Evolutionary conservation across 1,140 invertebrate species (phyloP), one percentile per base, ranked within the genome.

Genomic region (Drosophila repletoides): DNA sequence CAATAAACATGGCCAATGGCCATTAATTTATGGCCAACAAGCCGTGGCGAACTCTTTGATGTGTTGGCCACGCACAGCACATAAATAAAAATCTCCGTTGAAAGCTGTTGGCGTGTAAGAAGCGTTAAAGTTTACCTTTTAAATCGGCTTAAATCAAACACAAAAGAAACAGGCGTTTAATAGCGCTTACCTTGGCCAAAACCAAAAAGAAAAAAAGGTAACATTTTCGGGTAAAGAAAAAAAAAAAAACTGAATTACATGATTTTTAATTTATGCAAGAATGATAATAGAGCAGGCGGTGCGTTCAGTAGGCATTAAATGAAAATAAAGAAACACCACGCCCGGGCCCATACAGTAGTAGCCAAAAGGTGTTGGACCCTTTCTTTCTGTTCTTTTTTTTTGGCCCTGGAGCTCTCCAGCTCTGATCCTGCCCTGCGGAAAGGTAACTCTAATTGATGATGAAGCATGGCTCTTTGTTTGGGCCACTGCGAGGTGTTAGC

Each of bases 391-490:
- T 5, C 49, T 40, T 36, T 52, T 31, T 5, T 14, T 33, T 46
- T n/a, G n/a, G 36, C 33, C 19, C 22, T 33, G 40, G 26, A 33
- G 45, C 34, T 48, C 41, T 33, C 48, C 29, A 56, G 65, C 71
- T 79, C 59, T 72, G 72, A 86, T 86, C 80, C 80, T 86, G 55
- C 21, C 59, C 81, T 60, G 81, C 60, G 68, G 80, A 86, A 86
- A 86, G 80, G 80, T 80, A 86, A 75, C 80, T 76, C 81, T 86
- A 86, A 86, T 86, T 86, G 80, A 86, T 86, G 79, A 74, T 75
- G 74, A 63, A 75, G 65, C 75, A 86, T 45, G 56, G 56, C 56
- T 69, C 73, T 43, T 84, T 86, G 81, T 86, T 87, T 86, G 80
- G n/a, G 60, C 24, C 72, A 46, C n/a, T n/a, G 60, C 58, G 63